Conservation (phyloP, 2,113 vertebrate genomes). For the Salvelinus alpinus region DNA sequence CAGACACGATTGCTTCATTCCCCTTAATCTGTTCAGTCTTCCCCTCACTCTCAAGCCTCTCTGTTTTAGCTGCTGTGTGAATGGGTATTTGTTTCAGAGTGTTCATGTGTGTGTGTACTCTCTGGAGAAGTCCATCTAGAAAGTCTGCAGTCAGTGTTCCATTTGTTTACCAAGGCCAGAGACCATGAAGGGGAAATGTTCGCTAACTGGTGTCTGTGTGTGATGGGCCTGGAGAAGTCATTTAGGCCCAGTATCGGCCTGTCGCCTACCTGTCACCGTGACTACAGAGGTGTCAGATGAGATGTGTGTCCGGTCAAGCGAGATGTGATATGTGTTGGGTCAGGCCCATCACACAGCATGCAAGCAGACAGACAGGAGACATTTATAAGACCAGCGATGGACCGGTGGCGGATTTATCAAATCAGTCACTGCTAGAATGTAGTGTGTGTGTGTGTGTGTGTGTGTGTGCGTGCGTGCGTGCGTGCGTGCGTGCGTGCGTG, state of each 20-base stretch:
- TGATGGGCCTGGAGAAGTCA: constrained; percentile 74
- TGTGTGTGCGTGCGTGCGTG: no score
- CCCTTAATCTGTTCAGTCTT: constrained; percentile 57
- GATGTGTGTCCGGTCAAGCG: constrained; percentile 59
- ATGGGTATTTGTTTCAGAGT: not conserved
- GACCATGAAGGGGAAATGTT: constrained; percentile 70
- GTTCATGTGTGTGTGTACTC: constrained; percentile 37
- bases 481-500: no score
- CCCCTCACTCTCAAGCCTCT: constrained; percentile 23
- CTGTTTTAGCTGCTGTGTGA: constrained; percentile 28
- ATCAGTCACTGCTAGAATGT: constrained; percentile 34
- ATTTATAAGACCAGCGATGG: not conserved
- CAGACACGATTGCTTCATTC: constrained; percentile 42
- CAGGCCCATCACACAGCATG: constrained; percentile 53
- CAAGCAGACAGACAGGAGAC: not conserved
- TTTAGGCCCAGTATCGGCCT: constrained; percentile 65
- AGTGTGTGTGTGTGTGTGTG: no score
- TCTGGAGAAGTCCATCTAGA: constrained; percentile 24
- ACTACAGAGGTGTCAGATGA: constrained; percentile 64
- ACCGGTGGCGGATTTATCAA: constrained; percentile 56
- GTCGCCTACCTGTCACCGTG: constrained; percentile 44
- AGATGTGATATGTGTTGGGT: no score
- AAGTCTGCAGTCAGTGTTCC: constrained; percentile 63
- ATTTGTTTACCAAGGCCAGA: constrained; percentile 64
- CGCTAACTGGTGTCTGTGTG: constrained; percentile 42